Conservation (phyloP, 2,113 vertebrate genomes). For the Mastomys natalensis region DNA sequence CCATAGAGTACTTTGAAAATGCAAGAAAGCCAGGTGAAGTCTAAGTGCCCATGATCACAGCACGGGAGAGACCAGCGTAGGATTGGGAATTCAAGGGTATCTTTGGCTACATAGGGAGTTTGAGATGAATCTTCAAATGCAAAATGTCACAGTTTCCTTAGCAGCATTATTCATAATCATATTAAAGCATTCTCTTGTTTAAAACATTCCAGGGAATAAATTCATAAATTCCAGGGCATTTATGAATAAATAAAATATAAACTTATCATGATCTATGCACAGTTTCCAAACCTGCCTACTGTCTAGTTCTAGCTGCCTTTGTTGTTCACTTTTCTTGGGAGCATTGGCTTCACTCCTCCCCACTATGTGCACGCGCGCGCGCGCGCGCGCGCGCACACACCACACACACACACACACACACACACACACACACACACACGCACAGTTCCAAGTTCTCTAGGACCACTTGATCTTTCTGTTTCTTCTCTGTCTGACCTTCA, state of each 20-base stretch:
- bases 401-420: no score
- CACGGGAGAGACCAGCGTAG: no score
- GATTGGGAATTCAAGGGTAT: neutral
- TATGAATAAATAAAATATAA: neutral
- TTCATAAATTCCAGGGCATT: no score
- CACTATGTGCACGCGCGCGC: neutral
- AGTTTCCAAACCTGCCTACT: neutral
- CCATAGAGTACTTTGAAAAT: conserved; percentile 43
- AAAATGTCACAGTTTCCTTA: conserved; percentile 45
- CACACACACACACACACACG: neutral
- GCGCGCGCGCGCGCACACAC: no score
- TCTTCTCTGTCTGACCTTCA: neutral
- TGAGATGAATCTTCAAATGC: neutral
- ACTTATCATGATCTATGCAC: neutral
- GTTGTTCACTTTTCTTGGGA: neutral
- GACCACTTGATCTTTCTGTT: neutral
- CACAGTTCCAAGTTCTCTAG: neutral
- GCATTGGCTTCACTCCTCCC: neutral
- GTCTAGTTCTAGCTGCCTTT: neutral
- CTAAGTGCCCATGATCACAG: neutral
- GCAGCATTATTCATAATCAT: neutral
- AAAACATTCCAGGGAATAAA: conserved; percentile 26
- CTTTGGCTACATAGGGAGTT: neutral
- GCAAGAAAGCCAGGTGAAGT: neutral
- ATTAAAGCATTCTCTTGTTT: conserved; percentile 13